phyloP scores from a whole-genome alignment of 1,140 invertebrate species.

The Chrysopa pallens region DNA sequence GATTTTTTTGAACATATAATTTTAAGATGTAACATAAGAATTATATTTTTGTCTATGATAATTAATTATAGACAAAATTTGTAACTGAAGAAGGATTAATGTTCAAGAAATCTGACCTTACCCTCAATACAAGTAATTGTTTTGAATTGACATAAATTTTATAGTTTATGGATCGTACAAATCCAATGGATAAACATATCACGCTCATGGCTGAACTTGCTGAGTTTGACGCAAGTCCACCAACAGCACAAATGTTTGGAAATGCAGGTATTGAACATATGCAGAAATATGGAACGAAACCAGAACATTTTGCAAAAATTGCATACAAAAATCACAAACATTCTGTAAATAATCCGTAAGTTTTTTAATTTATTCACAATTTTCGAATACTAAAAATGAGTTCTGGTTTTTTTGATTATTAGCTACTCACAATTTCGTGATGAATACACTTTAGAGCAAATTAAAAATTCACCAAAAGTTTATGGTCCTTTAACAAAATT shows the following conservation, averaged over 20 bases:
- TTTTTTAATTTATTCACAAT: conserved; percentile 8
- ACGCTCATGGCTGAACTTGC: conserved; percentile 64
- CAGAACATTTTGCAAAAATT: conserved; percentile 91
- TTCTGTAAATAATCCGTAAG: conserved; percentile 86
- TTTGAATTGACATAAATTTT: conserved; percentile 8
- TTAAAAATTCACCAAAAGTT: conserved; percentile 66
- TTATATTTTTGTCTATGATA: no score
- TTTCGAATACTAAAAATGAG: conserved; percentile 2
- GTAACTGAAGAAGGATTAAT: conserved; percentile 2
- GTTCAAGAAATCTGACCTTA: background rate
- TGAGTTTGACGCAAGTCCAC: conserved; percentile 60
- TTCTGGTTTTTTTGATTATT: conserved; percentile 9
- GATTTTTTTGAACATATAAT: no score
- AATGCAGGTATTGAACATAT: conserved; percentile 94
- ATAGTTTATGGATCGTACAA: conserved; percentile 73
- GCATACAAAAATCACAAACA: conserved; percentile 96
- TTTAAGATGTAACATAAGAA: no score
- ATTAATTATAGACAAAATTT: background rate
- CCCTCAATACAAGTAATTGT: background rate
- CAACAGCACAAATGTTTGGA: conserved; percentile 91
- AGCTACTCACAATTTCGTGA: conserved; percentile 82
- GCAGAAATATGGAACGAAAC: conserved; percentile 88
- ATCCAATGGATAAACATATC: conserved; percentile 88
- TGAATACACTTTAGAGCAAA: conserved; percentile 77
- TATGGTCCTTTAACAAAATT: conserved; percentile 85